Evolutionary conservation across 92 coral and sea anemone species (phyloP).

Genomic region (Palythoa caribaeorum): DNA sequence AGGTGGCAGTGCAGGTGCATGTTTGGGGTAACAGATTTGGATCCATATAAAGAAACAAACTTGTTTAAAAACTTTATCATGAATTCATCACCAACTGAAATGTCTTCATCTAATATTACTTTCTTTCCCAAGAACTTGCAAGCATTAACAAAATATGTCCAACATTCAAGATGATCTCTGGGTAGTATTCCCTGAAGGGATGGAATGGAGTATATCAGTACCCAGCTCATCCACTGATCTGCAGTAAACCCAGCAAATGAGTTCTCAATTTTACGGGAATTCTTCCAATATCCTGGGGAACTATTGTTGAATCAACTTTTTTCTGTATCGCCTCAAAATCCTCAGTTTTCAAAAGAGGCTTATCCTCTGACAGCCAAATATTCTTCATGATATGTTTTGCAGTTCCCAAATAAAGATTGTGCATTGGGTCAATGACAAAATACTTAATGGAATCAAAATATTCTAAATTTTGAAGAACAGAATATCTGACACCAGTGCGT

Average conservation of each 20-base stretch:
- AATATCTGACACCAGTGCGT: constrained; percentile 63
- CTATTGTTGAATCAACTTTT: constrained; percentile 47
- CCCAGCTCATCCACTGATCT: constrained; percentile 46
- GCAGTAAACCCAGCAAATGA: constrained; percentile 63
- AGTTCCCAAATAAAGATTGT: no score
- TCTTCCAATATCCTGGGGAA: constrained; percentile 72
- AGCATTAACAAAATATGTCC: constrained; percentile 62
- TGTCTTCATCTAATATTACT: constrained; percentile 46
- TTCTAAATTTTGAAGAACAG: constrained; percentile 63
- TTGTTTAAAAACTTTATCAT: constrained; percentile 42
- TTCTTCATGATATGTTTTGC: constrained; percentile 52
- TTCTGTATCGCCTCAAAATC: constrained; percentile 59
- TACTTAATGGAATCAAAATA: constrained; percentile 70
- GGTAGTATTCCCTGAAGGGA: constrained; percentile 67
- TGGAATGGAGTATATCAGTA: constrained; percentile 58
- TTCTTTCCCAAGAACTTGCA: constrained; percentile 66
- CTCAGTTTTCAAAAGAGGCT: constrained; percentile 45
- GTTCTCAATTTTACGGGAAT: constrained; percentile 69
- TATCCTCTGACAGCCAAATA: constrained; percentile 59
- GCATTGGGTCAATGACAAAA: constrained; percentile 64
- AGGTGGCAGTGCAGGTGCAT: constrained; percentile 75
- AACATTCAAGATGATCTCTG: constrained; percentile 63
- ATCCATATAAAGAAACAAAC: constrained; percentile 60
- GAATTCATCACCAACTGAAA: constrained; percentile 49
- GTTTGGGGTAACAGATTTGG: constrained; percentile 63